These are phyloP conservation scores for Sarcoramphus papa DNA, from an alignment of 2,797 vertebrate genomes.

Conservation along the genomic window DNA sequence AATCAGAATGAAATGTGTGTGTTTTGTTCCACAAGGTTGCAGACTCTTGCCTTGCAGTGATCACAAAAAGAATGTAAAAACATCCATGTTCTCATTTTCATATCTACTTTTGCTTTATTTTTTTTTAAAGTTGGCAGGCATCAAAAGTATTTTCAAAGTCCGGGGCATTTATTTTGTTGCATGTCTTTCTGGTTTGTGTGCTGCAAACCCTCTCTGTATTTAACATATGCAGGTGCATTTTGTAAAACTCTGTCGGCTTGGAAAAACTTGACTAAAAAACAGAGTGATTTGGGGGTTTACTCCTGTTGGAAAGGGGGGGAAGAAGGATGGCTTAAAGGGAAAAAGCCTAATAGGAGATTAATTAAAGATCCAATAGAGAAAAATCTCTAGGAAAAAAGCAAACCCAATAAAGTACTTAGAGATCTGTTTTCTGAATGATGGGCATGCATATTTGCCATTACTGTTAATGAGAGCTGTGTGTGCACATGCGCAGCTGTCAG, in stretches of 20 bases:
- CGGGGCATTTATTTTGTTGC: not conserved
- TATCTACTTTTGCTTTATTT: slow-evolving; percentile 10
- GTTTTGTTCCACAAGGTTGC: slow-evolving; percentile 52
- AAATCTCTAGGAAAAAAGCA: slow-evolving; percentile 57
- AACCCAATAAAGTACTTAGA: slow-evolving; percentile 38
- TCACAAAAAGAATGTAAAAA: not conserved
- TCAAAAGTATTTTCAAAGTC: slow-evolving; percentile 34
- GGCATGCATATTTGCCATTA: slow-evolving; percentile 21
- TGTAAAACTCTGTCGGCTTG: slow-evolving; percentile 30
- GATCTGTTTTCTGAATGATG: slow-evolving; percentile 50
- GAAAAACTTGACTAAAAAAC: slow-evolving; percentile 53
- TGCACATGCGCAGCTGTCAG: slow-evolving; percentile 59
- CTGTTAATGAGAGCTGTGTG: slow-evolving; percentile 44
- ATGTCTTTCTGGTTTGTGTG: not conserved
- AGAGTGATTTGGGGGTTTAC: slow-evolving; percentile 16
- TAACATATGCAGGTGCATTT: slow-evolving; percentile 48
- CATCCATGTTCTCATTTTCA: slow-evolving; percentile 8
- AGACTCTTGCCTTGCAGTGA: slow-evolving; percentile 29
- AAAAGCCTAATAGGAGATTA: slow-evolving; percentile 66
- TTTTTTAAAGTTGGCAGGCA: not conserved
- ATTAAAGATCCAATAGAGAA: slow-evolving; percentile 71
- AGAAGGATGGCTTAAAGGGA: slow-evolving; percentile 34
- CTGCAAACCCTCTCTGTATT: slow-evolving; percentile 22
- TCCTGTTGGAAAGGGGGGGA: not conserved
- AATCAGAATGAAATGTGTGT: slow-evolving; percentile 28